phyloP scores from a whole-genome alignment of 2,113 vertebrate genomes.

The Lampris megalopsis region DNA sequence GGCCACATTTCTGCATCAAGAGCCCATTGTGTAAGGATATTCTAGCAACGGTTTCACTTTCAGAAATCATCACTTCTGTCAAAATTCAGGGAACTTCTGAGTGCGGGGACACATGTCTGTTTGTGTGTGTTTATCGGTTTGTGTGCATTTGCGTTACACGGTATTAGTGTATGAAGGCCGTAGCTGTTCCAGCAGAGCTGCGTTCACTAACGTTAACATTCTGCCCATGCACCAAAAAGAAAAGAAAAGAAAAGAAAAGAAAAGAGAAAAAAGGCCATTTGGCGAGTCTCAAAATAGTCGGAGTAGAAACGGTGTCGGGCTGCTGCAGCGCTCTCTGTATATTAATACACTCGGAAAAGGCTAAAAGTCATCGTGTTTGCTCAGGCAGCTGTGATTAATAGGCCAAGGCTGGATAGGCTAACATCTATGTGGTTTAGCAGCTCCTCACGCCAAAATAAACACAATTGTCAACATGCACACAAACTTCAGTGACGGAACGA shows the following conservation, averaged over 20 bases:
- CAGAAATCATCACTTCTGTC: no score
- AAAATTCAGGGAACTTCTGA: no score
- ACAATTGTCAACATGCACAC: slow-evolving; percentile 1
- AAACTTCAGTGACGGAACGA: background rate
- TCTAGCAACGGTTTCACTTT: no score
- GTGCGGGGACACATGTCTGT: no score
- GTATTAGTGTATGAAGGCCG: no score
- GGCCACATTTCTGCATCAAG: no score
- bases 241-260: background rate
- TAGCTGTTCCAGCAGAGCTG: background rate
- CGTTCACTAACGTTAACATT: background rate
- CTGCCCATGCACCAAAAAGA: background rate
- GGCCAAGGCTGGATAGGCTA: slow-evolving; percentile 38
- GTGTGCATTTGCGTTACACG: no score
- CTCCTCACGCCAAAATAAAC: slow-evolving; percentile 28
- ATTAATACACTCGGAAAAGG: slow-evolving; percentile 80
- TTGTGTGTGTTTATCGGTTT: no score
- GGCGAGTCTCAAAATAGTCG: slow-evolving; percentile 57
- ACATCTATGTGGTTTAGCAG: slow-evolving; percentile 68
- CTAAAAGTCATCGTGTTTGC: slow-evolving; percentile 72
- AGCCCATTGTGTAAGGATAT: no score
- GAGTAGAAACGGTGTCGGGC: slow-evolving; percentile 62
- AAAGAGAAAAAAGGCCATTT: slow-evolving; percentile 12
- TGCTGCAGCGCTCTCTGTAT: slow-evolving; percentile 55
- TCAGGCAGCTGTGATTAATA: slow-evolving; percentile 75